Evolutionary conservation across 2,888 invertebrate species (phyloP), one percentile per base, ranked within the genome.

Genomic region (Portevinia maculata): DNA sequence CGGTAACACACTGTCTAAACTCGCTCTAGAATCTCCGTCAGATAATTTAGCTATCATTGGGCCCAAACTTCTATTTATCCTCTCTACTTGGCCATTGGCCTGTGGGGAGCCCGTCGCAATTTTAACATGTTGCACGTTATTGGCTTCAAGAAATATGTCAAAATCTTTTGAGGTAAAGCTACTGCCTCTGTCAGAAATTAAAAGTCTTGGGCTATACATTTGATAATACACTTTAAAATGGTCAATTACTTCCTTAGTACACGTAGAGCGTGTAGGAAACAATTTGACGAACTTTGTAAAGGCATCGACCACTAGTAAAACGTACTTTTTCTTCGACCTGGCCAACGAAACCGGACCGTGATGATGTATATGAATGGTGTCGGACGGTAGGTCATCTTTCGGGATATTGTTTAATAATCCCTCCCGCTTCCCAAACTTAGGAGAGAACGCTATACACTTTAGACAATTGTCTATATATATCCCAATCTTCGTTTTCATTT

Each of bases 371-470:
- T 85, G 84, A 30, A 79, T 8, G 3, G 59, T 70, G 0, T 84
- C 24, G 52, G 88, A 88, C 4, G 87, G 88, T 32, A 81, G 17
- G 7, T 85, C 70, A 7, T 85, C 86, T 50, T 87, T 87, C 3
- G 70, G 84, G 5, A 88, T 86, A 21, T 79, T 74, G 34, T 87
- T 84, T 6, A 88, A 48, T 9, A 79, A 83, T 5, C 87, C 86
- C 70, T 87, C 87, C 6, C n/a, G 13, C 52, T 62, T 79, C 0
- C 84, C 84, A 3, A 6, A 24, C n/a, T 50, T 34, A 4, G 53
- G 6, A 17, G 69, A 73, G 30, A 59, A 84, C 7, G 50, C 57
- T 30, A 78, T 57, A 30, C 73, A 84, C 15, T 73, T 78, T 17
- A 53, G 37, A 17, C 67, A 84, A 44, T 78, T 71, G 5, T 41